Evolutionary conservation across 2,113 vertebrate genomes (phyloP).

Genomic region (Cairina moschata): DNA sequence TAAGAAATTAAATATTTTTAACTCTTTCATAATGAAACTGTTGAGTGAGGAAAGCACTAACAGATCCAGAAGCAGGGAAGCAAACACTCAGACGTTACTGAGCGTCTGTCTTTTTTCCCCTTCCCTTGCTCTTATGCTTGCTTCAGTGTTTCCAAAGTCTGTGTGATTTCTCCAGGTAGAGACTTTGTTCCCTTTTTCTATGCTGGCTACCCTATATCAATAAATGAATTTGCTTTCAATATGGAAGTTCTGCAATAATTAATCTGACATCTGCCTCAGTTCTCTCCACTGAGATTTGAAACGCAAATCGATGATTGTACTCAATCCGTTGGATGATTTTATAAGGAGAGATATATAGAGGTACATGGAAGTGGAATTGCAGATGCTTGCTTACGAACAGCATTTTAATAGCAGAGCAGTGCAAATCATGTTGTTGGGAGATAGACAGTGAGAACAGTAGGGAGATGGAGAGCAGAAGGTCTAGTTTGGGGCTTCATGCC

Average conservation of each 20-base stretch:
- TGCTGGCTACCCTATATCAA: neutral
- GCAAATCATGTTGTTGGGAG: neutral
- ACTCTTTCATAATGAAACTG: slow-evolving; percentile 63
- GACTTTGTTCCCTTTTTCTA: neutral
- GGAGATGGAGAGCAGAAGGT: neutral
- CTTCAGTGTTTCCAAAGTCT: neutral
- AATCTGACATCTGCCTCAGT: slow-evolving; percentile 37
- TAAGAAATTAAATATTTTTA: slow-evolving; percentile 63
- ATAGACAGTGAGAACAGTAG: neutral
- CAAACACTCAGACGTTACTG: neutral
- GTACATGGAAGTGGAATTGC: neutral
- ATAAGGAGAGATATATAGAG: neutral
- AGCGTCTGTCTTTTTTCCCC: neutral
- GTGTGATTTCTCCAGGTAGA: slow-evolving; percentile 2
- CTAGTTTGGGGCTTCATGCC: neutral
- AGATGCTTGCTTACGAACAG: slow-evolving; percentile 42
- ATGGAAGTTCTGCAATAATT: slow-evolving; percentile 40
- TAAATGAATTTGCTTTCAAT: slow-evolving; percentile 40
- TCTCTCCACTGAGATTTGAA: slow-evolving; percentile 16
- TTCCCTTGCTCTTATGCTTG: neutral
- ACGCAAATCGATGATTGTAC: neutral
- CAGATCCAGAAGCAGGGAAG: neutral
- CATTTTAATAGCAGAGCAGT: neutral
- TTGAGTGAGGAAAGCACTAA: neutral
- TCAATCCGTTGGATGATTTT: slow-evolving; percentile 8